Evolutionary conservation across 2,797 vertebrate genomes (phyloP), one percentile per base, ranked within the genome.

Genomic region (Darevskia mixta): DNA sequence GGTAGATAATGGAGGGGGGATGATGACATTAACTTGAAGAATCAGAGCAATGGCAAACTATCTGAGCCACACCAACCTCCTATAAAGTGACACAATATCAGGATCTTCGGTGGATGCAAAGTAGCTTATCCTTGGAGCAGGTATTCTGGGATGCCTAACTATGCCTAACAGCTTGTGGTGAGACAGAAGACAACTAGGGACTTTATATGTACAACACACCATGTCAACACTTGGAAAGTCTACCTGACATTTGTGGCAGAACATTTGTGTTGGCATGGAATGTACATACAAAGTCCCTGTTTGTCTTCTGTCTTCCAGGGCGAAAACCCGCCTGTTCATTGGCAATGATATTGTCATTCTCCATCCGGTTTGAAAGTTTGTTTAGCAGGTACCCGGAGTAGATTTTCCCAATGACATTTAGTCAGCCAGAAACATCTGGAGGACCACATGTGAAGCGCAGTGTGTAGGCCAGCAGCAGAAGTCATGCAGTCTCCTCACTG

Each of bases 11-110:
- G 79, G 77, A 83, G n/a, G 86, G 88, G 82, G 61, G 15, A 55
- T 15, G 13, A 55, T 87, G 76, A 92, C 82, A 87, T 11, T 89
- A 90, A 29, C 49, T 90, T 83, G 75, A 90, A 90, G 80, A 89
- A 93, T 4, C 75, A 87, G 35, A 87, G 75, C 82, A 75, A 83
- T 17, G 13, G 29, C 20, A 82, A 73, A 27, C 61, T 58, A 75
- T 27, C 32, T 38, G 23, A 73, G 23, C 49, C 69, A 29, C 5
- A 13, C 11, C 29, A 32, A 32, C 5, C 18, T 55, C 6, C 2
- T 23, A 64, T 64, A 23, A 18, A 64, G 61, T 64, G 61, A 23
- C 20, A 64, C 20, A 49, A 49, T 49, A 23, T 64, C 5, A 23
- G 7, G 61, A 64, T 64, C 17, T 64, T 23, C 3, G 5, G 61